A percentile compares a stretch with the other conserved stretches of the same genome.
Evolutionary conservation across 2,113 vertebrate species (phyloP).

Genomic region (Stegostoma tigrinum): DNA sequence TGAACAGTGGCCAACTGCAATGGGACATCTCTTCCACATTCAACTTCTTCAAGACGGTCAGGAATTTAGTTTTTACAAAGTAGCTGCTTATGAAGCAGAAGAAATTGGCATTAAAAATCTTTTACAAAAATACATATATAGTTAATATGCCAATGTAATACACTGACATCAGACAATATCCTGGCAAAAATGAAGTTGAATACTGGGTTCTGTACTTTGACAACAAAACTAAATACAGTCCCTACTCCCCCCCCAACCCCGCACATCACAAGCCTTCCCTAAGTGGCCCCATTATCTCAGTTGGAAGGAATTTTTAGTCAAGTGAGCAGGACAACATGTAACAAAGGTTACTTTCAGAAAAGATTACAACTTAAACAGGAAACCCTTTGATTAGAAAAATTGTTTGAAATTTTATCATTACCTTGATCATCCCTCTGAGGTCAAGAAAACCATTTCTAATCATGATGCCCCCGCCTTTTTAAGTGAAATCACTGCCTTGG

Average conservation of each 20-base stretch:
- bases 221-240: conserved; percentile 48
- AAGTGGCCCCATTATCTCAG: conserved; percentile 54
- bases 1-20: neutral
- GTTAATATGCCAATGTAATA: neutral
- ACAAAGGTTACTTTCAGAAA: conserved; percentile 62
- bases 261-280: conserved; percentile 45
- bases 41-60: neutral
- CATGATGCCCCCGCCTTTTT: conserved; percentile 50
- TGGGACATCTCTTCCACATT: neutral
- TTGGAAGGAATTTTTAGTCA: conserved; percentile 55
- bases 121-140: neutral
- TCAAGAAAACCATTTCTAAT: conserved; percentile 63
- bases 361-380: conserved; percentile 62
- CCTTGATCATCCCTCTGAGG: conserved; percentile 55
- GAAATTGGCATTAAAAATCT: neutral
- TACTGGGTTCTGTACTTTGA: conserved; percentile 48
- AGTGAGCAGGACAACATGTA: conserved; percentile 53
- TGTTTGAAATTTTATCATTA: conserved; percentile 68
- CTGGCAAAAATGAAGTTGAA: conserved; percentile 52
- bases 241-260: neutral
- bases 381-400: conserved; percentile 63
- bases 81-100: neutral
- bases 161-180: neutral
- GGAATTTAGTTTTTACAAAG: neutral
- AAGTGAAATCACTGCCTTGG: conserved; percentile 40